Percentiles rank a stretch among this genome's conserved stretches.
These are phyloP conservation scores for Crax fasciolata DNA, from an alignment of 2,797 vertebrate genomes.

Conservation along the genomic window DNA sequence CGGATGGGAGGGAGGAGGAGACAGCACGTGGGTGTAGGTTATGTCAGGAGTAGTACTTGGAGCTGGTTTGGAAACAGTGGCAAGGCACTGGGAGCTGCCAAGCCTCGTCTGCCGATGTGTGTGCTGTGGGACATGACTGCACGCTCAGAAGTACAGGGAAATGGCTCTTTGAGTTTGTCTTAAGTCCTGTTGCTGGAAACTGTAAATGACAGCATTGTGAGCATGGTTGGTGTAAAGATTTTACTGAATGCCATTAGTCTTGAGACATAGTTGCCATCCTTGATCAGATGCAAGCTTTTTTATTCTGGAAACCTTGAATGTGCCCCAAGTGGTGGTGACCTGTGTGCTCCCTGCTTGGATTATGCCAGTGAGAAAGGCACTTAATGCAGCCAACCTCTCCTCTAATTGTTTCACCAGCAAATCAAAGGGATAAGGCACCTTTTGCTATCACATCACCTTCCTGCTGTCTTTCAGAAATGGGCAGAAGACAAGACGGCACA, in stretches of 20 bases:
- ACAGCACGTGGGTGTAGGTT: not conserved
- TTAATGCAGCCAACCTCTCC: not conserved
- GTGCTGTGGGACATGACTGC: not conserved
- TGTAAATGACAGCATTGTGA: not conserved
- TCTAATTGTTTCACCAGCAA: not conserved
- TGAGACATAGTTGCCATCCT: not conserved
- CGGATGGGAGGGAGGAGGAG: not conserved
- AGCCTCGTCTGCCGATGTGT: not conserved
- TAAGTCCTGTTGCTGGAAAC: not conserved
- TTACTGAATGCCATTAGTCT: not conserved
- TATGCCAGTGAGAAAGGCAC: not conserved
- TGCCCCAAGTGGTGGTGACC: not conserved
- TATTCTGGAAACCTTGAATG: not conserved
- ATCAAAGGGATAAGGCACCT: not conserved
- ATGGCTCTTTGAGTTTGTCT: not conserved
- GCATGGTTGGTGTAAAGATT: not conserved
- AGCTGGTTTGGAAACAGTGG: conserved; percentile 42
- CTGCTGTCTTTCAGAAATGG: not conserved
- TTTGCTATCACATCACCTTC: not conserved
- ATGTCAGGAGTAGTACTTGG: not conserved
- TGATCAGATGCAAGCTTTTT: not conserved
- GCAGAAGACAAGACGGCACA: not conserved
- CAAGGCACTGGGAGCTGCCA: not conserved
- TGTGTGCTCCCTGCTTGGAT: not conserved
- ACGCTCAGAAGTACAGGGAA: not conserved